These are phyloP conservation scores for Symphodus melops DNA, from an alignment of 2,113 vertebrate genomes.

Conservation along the genomic window DNA sequence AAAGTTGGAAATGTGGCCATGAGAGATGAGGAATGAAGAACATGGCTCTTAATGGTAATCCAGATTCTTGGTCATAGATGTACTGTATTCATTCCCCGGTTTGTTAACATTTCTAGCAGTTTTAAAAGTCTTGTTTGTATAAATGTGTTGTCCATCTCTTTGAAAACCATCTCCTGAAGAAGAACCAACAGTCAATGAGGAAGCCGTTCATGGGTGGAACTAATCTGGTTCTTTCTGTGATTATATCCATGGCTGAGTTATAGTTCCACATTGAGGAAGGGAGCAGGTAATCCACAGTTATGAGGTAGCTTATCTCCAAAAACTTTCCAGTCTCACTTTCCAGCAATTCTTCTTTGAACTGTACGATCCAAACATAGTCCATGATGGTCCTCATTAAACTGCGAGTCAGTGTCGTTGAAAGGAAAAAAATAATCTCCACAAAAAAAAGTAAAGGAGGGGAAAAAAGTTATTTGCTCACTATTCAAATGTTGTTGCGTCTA, in stretches of 20 bases:
- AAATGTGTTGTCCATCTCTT: slow-evolving; percentile 29
- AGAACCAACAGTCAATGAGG: slow-evolving; percentile 19
- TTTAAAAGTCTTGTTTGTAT: slow-evolving; percentile 21
- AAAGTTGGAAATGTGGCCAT: slow-evolving; percentile 9
- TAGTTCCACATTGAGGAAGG: slow-evolving; percentile 71
- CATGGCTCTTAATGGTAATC: slow-evolving; percentile 64
- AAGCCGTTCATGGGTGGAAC: slow-evolving; percentile 19
- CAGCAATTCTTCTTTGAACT: slow-evolving; percentile 62
- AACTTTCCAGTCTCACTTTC: slow-evolving; percentile 64
- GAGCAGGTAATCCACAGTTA: slow-evolving; percentile 74
- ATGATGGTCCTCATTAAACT: slow-evolving; percentile 48
- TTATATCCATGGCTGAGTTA: slow-evolving; percentile 74
- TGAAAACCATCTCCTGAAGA: background rate
- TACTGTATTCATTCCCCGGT: slow-evolving; percentile 28
- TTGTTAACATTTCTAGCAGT: slow-evolving; percentile 6
- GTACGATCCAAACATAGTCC: slow-evolving; percentile 77
- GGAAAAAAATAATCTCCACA: slow-evolving; percentile 77
- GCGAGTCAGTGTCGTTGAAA: slow-evolving; percentile 74
- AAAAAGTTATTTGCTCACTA: slow-evolving; percentile 79
- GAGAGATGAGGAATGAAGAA: slow-evolving; percentile 27
- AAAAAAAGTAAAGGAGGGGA: slow-evolving; percentile 72
- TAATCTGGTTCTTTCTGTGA: slow-evolving; percentile 17
- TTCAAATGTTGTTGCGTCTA: slow-evolving; percentile 66
- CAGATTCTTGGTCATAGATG: slow-evolving; percentile 37
- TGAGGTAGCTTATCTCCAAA: slow-evolving; percentile 57